These are phyloP conservation scores for Apteryx mantelli DNA, from an alignment of 2,113 vertebrate species.

Conservation along the genomic window DNA sequence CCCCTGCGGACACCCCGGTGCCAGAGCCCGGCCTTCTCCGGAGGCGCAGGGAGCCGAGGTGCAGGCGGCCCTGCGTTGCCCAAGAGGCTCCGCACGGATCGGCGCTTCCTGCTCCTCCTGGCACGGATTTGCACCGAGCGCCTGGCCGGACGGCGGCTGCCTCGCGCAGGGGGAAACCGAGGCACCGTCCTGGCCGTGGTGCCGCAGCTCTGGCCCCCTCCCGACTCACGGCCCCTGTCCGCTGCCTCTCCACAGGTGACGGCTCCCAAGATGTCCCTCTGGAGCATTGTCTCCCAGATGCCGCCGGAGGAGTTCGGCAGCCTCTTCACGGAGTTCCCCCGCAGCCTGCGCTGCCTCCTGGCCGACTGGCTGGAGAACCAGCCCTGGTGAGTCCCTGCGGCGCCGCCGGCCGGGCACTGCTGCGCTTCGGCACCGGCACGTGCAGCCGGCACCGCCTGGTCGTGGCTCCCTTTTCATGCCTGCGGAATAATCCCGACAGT, in stretches of 20 bases:
- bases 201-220: not conserved
- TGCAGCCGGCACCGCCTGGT: not conserved
- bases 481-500: no score
- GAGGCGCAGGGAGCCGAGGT: not conserved
- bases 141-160: not conserved
- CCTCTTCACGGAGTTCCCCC: constrained; percentile 73
- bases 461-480: not conserved
- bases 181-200: no score
- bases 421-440: not conserved
- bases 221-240: not conserved
- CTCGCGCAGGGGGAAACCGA: no score
- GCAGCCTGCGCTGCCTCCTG: constrained; percentile 75
- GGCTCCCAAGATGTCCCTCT: constrained; percentile 75
- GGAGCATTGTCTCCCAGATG: constrained; percentile 76
- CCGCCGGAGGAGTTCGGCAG: constrained; percentile 69
- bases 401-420: not conserved
- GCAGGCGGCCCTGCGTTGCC: not conserved
- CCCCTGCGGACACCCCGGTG: accelerated
- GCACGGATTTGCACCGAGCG: accelerated
- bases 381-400: constrained; percentile 76
- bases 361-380: constrained; percentile 81
- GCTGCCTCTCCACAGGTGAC: not conserved
- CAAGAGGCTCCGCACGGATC: not conserved
- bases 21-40: not conserved
- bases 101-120: not conserved